Percentiles rank a stretch among this genome's conserved stretches.
Evolutionary conservation across 2,113 vertebrate genomes (phyloP).

Genomic region (Apus apus): DNA sequence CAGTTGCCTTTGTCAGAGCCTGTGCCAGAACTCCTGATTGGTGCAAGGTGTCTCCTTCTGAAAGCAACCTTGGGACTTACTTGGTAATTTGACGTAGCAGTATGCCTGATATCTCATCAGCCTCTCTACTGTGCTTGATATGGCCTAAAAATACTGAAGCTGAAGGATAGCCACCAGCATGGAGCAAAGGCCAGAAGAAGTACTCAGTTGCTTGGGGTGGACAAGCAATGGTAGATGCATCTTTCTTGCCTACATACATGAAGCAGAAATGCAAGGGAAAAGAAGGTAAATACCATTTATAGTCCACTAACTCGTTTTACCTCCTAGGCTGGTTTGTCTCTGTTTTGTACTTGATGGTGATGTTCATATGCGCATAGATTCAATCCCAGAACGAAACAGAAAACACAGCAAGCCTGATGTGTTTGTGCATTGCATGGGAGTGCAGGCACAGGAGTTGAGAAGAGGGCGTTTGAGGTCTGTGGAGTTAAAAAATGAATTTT

Average conservation of each 20-base stretch:
- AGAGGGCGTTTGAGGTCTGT: neutral
- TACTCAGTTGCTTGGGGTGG: neutral
- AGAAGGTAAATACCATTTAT: neutral
- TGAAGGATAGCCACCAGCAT: neutral
- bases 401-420: neutral
- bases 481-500: neutral
- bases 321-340: neutral
- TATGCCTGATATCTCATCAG: neutral
- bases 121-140: neutral
- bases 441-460: neutral
- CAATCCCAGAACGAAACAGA: neutral
- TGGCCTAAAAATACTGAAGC: neutral
- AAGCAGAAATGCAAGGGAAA: neutral
- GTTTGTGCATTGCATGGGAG: neutral
- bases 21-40: neutral
- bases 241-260: neutral
- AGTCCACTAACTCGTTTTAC: neutral
- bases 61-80: neutral
- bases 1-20: neutral
- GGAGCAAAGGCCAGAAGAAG: neutral
- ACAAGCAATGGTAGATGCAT: neutral
- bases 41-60: neutral
- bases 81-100: neutral
- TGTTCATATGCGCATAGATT: neutral
- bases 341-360: neutral